phyloP scores from a whole-genome alignment of 2,888 invertebrate genomes.

The Cheilosia vulpina region DNA sequence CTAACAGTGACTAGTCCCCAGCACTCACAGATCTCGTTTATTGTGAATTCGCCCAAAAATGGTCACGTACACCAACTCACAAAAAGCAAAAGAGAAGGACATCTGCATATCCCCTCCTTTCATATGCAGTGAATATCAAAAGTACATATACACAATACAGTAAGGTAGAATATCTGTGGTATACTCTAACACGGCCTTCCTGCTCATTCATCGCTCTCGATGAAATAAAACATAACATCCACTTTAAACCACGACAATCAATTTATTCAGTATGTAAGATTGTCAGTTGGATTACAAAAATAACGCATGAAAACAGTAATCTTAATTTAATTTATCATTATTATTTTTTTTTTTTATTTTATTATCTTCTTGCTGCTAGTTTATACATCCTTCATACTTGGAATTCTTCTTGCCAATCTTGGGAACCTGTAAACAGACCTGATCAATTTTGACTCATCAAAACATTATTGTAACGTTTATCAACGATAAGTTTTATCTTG shows the following conservation, averaged over 20 bases:
- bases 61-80: too few relatives aligned
- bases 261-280: conserved; percentile 3
- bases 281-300: conserved; percentile 1
- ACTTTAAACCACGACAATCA: neutral
- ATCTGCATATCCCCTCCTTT: too few relatives aligned
- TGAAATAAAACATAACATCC: conserved; percentile 11
- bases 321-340: neutral
- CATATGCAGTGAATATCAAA: too few relatives aligned
- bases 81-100: too few relatives aligned
- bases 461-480: neutral
- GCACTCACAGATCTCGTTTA: too few relatives aligned
- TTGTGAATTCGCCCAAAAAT: too few relatives aligned
- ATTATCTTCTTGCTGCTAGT: neutral
- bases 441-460: conserved; percentile 7
- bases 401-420: neutral
- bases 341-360: neutral
- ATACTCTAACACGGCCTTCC: conserved; percentile 19
- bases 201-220: conserved; percentile 22
- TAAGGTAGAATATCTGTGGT: too few relatives aligned
- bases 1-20: too few relatives aligned
- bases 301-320: neutral
- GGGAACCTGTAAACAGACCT: conserved; percentile 12
- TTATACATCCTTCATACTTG: neutral
- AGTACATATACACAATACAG: too few relatives aligned
- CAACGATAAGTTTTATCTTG: neutral